Evolutionary conservation across 2,797 vertebrate species (phyloP), one percentile per base, ranked within the genome.

Genomic region (Acanthopagrus latus): DNA sequence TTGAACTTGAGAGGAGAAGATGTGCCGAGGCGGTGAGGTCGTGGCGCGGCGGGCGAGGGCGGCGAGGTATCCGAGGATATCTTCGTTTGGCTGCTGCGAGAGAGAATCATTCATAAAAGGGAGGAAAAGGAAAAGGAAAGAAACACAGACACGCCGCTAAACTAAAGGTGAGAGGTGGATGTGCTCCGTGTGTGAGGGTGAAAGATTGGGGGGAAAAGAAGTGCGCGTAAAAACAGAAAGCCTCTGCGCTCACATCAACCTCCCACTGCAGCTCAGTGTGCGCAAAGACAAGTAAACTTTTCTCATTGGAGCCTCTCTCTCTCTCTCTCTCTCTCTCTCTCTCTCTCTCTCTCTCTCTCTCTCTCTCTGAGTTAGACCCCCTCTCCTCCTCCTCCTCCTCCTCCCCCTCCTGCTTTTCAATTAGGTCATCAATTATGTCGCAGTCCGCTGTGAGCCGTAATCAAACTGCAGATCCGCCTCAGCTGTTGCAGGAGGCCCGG

Each of bases 351-450:
- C 56, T 64, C 63, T 11, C 66, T 29, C 27, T 64, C 72, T 51
- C 33, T 16, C 57, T 54, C 43, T 14, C 67, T 33, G 29, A 33
- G 29, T 33, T 33, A 33, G 33, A 7, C 33, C 33, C 33, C 33
- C 29, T 6, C 29, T 85, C 84, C 86, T 27, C 77, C 78, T 82
- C 83, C 85, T 54, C 76, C 89, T 60, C 85, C 58, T 4, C 27
- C 27, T 27, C 27, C 27, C 27, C 27, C 27, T 74, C 89, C 86
- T 33, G 76, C 69, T 90, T 91, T 90, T 90, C 94, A 96, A 95
- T 95, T 95, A 95, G 93, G 88, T 94, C 94, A 95, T 95, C 93
- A 96, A 95, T 94, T 93, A 95, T 94, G 93, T 87, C 75, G 81
- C 73, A 87, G 86, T 82, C 86, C 75, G 89, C 74, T 91, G 90